A percentile compares a stretch with the other conserved stretches of the same genome.
Evolutionary conservation across 1,140 invertebrate genomes (phyloP).

Genomic region (Cydia amplana): DNA sequence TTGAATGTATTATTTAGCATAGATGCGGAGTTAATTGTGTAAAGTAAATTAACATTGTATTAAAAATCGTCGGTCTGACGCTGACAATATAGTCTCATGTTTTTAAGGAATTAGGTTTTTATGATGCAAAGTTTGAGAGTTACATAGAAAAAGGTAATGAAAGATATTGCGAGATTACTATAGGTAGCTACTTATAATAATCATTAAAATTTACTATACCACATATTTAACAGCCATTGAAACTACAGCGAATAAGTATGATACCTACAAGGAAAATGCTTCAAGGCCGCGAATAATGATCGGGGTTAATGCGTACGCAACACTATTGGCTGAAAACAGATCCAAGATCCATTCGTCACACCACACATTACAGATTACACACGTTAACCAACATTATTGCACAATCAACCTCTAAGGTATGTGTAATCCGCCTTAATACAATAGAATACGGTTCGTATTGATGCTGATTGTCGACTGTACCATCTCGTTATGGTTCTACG

Average conservation of each 20-base stretch:
- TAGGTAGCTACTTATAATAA: no score
- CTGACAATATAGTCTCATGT: not conserved
- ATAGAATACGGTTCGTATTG: not conserved
- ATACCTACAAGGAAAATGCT: not conserved
- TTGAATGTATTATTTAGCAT: slow-evolving; percentile 28
- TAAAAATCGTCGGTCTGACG: not conserved
- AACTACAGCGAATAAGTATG: not conserved
- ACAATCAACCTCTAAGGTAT: not conserved
- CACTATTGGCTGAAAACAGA: not conserved
- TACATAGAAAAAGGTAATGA: no score
- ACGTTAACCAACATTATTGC: not conserved
- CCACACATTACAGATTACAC: not conserved
- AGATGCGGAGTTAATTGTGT: slow-evolving; percentile 13
- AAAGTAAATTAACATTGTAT: not conserved
- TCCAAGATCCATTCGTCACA: not conserved
- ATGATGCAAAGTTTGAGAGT: not conserved
- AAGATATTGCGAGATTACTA: no score
- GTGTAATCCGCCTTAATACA: not conserved
- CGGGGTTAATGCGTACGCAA: not conserved
- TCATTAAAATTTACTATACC: no score
- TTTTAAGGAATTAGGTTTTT: not conserved
- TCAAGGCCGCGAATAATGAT: not conserved
- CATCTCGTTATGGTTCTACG: slow-evolving; percentile 60
- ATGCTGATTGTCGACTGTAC: slow-evolving; percentile 37
- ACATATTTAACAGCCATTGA: not conserved